phyloP scores from a whole-genome alignment of 2,888 invertebrate genomes.

The Leptopilina myrica region DNA sequence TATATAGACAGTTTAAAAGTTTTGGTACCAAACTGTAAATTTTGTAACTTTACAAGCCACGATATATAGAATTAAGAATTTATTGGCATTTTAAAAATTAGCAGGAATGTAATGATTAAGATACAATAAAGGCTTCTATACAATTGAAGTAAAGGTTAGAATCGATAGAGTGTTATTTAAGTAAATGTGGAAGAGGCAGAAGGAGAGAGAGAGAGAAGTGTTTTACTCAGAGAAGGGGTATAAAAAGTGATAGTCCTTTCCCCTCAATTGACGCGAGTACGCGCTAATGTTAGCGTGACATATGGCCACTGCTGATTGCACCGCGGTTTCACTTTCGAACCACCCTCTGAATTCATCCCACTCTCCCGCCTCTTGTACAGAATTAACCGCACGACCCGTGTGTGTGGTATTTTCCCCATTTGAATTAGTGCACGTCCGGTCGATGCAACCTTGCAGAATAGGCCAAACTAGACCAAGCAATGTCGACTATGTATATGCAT shows the following conservation, averaged over 20 bases:
- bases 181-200: conserved; percentile 36
- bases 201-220: conserved; percentile 42
- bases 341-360: conserved; percentile 44
- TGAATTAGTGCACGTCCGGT: conserved; percentile 59
- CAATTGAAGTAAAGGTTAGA: conserved; percentile 47
- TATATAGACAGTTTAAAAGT: too few relatives aligned
- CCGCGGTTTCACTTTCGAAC: conserved; percentile 66
- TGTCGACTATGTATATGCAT: conserved; percentile 14
- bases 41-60: too few relatives aligned
- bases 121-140: conserved; percentile 37
- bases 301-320: conserved; percentile 69
- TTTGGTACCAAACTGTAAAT: too few relatives aligned
- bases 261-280: conserved; percentile 59
- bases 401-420: conserved; percentile 49
- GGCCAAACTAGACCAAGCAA: conserved; percentile 42
- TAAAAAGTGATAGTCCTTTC: conserved; percentile 55
- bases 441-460: conserved; percentile 57
- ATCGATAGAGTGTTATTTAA: conserved; percentile 47
- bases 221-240: conserved; percentile 45
- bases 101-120: too few relatives aligned
- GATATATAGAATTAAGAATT: too few relatives aligned
- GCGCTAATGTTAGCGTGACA: conserved; percentile 67
- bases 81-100: too few relatives aligned
- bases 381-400: conserved; percentile 28
- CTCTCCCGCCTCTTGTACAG: conserved; percentile 22